Base-by-base conservation (phyloP, 30 jellyfish, hydroid and myxozoan genomes). In the Aurelia sp. region DNA sequence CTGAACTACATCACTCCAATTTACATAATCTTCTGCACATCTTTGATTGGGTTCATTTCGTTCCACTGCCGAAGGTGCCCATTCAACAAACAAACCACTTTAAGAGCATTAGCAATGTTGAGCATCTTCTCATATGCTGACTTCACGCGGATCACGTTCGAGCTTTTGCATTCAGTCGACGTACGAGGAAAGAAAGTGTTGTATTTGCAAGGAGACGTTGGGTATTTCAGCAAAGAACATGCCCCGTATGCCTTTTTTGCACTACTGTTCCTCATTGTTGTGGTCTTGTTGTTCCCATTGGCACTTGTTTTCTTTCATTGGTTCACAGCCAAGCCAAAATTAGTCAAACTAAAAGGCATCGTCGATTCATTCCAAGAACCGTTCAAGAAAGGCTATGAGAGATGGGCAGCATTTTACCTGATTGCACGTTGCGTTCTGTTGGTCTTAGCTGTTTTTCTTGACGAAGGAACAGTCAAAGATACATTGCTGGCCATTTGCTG, bases 401-500 rank as follows among this genome's bases (percentile, higher is more conserved):
- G 74, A 57, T 85, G 86, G 60, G 93, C 90, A 66, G 93, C 90
- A 7, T 91, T 91, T 71, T 91, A 91, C 66, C 74, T 91, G 58
- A 52, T 86, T 13, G 61, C 89, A 76, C 77, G 98, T 10, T 79
- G 58, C 62, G 50, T 60, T 27, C 50, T 91, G 73, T 70, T 85
- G 41, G 69, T 77, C 67, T 31, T 77, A 10, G 84, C 95, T 20
- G 84, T 74, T 40, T 71, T 78, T 33, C 15, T 86, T 62, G 94
- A 85, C 50, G 75, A 60, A 5, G 94, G 82, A 23, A 80, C 79
- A 4, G 66, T 84, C 41, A 62, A 86, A 30, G 85, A 86, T 53
- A 76, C 90, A 8, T 53, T 86, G 11, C 86, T 91, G 52, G 78
- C 96, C 60, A 61, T 86, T n/a, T 66, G 78, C 37, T 76, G 96